These are phyloP conservation scores for Acleris sparsana DNA, from an alignment of 2,888 invertebrate genomes.

Conservation along the genomic window DNA sequence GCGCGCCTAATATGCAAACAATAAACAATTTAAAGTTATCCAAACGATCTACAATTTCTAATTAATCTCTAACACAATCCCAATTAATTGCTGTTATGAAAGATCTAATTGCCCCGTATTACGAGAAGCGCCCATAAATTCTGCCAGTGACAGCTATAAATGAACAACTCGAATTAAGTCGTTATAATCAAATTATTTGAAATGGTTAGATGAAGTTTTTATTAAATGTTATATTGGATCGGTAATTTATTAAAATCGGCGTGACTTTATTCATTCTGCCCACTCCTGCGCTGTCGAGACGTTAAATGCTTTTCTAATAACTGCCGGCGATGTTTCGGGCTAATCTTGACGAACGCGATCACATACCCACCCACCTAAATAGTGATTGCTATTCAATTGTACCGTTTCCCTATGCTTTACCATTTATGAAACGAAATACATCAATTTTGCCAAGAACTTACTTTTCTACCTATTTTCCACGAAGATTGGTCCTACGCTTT, in stretches of 20 bases:
- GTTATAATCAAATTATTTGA: conserved; percentile 47
- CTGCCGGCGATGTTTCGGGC: conserved; percentile 6
- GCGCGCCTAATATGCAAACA: conserved; percentile 51
- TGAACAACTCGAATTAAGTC: conserved; percentile 55
- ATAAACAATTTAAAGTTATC: conserved; percentile 69
- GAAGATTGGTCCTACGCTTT: too few species aligned
- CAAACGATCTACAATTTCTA: conserved; percentile 68
- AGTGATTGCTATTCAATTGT: not conserved
- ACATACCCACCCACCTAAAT: not conserved
- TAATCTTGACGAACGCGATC: conserved; percentile 3
- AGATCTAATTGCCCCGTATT: conserved; percentile 63
- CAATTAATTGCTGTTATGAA: conserved; percentile 73
- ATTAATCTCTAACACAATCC: conserved; percentile 70
- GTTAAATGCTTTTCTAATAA: conserved; percentile 21
- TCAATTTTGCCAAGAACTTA: too few species aligned
- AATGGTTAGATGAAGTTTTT: conserved; percentile 38
- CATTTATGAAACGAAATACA: too few species aligned
- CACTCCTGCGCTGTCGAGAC: conserved; percentile 12
- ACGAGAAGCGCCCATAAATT: conserved; percentile 52
- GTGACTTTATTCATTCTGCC: conserved; percentile 33
- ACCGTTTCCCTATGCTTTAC: not conserved
- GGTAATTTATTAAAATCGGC: conserved; percentile 38
- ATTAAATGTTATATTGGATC: conserved; percentile 39
- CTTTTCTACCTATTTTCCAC: too few species aligned
- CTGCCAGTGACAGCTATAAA: conserved; percentile 53